Evolutionary conservation across 2,113 vertebrate species (phyloP), one percentile per base, ranked within the genome.

Genomic region (Scytalopus superciliaris): DNA sequence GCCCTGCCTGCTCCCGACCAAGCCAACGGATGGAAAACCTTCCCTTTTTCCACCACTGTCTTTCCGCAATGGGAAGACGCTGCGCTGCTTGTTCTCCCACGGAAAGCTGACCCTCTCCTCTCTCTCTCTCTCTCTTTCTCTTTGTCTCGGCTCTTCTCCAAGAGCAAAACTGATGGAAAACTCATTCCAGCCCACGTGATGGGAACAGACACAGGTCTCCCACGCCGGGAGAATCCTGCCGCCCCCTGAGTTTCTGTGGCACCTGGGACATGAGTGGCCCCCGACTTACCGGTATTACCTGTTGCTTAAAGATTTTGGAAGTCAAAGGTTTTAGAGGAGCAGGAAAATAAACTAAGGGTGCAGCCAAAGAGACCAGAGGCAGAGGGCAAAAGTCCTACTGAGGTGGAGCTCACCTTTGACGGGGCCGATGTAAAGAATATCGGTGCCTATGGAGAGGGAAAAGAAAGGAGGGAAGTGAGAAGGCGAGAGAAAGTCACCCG

Each of bases 401-500:
- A 97, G 91, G 87, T 88, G 94, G 97, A 98, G 98, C 99, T 99
- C 99, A 99, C 99, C 99, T 99, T 99, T 99, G 96, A 99, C 98
- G 96, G 99, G 99, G 98, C 99, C 99, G 98, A 99, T 99, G 99
- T 99, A 99, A 98, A 99, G 99, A 98, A 99, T 98, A 98, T 99
- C 99, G 98, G 99, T 98, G 98, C 98, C 99, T 99, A 98, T 53
- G 98, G 98, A 97, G 98, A 98, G 97, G 98, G 98, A 98, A 63
- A 98, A 99, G 98, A 98, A 93, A 98, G 91, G 96, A 97, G 93
- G 96, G 95, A 95, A 96, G 97, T 98, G 92, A 98, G 97, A 98
- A 98, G 96, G 96, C 53, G 95, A 97, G 97, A 98, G 97, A 97
- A 95, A 98, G 98, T 95, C 94, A 97, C 87, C 6, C 19, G 84